These are phyloP conservation scores for Amblyopsis hoosieri DNA, from an alignment of 2,797 vertebrate genomes.

Conservation along the genomic window DNA sequence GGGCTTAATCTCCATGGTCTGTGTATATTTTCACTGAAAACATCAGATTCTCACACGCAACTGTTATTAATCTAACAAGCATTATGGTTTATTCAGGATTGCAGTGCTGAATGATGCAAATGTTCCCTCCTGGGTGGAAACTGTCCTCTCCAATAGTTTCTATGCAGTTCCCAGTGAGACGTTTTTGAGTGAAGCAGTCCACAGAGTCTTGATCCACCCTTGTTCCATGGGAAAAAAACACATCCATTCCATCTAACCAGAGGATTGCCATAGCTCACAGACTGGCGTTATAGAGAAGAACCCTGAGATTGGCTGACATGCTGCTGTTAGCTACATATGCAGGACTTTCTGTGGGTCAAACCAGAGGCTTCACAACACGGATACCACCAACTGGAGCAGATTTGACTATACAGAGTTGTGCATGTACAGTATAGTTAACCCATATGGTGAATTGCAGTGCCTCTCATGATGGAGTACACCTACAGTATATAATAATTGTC, in stretches of 20 bases:
- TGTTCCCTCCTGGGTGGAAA: conserved; percentile 43
- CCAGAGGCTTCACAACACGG: conserved; percentile 45
- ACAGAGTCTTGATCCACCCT: conserved; percentile 53
- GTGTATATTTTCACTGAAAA: conserved; percentile 68
- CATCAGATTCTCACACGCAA: conserved; percentile 67
- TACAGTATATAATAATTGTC: too few relatives aligned
- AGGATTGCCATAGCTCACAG: conserved; percentile 42
- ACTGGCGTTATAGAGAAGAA: conserved; percentile 52
- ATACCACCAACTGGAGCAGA: conserved; percentile 31
- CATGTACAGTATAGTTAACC: conserved; percentile 21
- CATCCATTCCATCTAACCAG: conserved; percentile 52
- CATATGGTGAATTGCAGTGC: conserved; percentile 26
- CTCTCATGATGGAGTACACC: conserved; percentile 26
- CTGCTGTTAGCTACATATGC: conserved; percentile 55
- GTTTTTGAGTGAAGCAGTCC: conserved; percentile 36
- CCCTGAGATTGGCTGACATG: conserved; percentile 32
- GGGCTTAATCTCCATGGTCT: conserved; percentile 58
- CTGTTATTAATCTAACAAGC: conserved; percentile 60
- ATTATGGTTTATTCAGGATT: conserved; percentile 39
- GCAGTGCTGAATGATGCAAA: conserved; percentile 55
- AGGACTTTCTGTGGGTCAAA: conserved; percentile 63
- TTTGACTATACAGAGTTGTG: conserved; percentile 25
- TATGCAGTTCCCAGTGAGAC: conserved; percentile 20
- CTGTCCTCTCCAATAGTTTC: neutral
- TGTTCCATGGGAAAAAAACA: conserved; percentile 43